These are phyloP conservation scores for Drosophila picticornis DNA, from an alignment of 2,888 invertebrate genomes.

Conservation along the genomic window DNA sequence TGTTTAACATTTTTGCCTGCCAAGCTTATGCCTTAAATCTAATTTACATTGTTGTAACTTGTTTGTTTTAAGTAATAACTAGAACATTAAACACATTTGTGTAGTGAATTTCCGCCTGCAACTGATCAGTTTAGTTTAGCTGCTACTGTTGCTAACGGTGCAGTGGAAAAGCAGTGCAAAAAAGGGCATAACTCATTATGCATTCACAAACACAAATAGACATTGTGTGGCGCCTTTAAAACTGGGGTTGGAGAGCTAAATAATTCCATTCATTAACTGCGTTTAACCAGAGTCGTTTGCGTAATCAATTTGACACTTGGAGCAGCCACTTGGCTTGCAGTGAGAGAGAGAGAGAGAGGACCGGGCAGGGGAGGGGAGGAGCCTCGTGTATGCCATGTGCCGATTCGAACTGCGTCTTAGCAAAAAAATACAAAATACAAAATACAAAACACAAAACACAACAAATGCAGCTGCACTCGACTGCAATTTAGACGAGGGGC, in stretches of 20 bases:
- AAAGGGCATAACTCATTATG: constrained; percentile 22
- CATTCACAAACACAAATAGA: constrained; percentile 38
- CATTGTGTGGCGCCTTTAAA: not conserved
- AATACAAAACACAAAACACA: constrained; percentile 11
- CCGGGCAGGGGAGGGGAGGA: not conserved
- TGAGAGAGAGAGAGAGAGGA: too few species aligned
- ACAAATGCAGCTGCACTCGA: constrained; percentile 31
- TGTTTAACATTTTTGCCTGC: not conserved
- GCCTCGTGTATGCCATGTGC: constrained; percentile 33
- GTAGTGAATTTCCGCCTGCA: not conserved
- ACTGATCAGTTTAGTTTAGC: not conserved
- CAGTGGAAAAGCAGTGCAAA: not conserved
- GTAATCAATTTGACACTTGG: constrained; percentile 78
- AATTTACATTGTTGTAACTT: not conserved
- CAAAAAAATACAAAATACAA: constrained; percentile 20
- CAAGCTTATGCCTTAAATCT: not conserved
- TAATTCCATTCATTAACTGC: constrained; percentile 74
- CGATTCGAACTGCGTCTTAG: constrained; percentile 57
- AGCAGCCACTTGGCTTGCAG: constrained; percentile 34
- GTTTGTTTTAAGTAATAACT: not conserved
- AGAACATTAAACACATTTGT: not conserved
- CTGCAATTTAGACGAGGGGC: constrained; percentile 29
- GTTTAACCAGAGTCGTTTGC: constrained; percentile 59
- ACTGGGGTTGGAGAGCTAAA: not conserved
- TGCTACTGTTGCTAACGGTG: not conserved